Conservation (phyloP, 2,888 invertebrate species). For the Microplitis deprimator region DNA sequence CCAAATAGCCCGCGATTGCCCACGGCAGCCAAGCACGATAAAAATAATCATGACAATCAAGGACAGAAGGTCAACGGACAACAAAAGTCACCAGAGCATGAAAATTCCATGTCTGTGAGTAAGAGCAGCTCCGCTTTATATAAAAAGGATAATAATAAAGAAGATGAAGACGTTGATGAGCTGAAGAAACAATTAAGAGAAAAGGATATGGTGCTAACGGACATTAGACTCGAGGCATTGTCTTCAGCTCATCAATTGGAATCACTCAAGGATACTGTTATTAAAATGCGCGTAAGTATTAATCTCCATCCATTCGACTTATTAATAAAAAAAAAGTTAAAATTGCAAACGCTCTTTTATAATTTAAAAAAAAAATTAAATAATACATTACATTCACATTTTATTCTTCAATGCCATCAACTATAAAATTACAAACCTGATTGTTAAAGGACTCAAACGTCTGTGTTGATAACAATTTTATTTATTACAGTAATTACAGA, state of each 20-base stretch:
- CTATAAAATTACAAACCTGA: not conserved
- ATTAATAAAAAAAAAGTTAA: not conserved
- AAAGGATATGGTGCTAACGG: slow-evolving; percentile 96
- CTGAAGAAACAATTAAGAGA: slow-evolving; percentile 94
- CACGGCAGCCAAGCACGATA: slow-evolving; percentile 63
- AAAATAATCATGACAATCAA: slow-evolving; percentile 43
- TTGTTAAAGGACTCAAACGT: slow-evolving; percentile 7
- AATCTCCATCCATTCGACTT: not conserved
- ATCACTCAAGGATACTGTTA: slow-evolving; percentile 95
- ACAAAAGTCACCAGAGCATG: slow-evolving; percentile 60
- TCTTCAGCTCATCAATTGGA: slow-evolving; percentile 98
- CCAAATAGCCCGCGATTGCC: slow-evolving; percentile 67
- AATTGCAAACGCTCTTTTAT: too few species aligned
- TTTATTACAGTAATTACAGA: not conserved
- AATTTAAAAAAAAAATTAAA: not conserved
- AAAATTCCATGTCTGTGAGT: slow-evolving; percentile 62
- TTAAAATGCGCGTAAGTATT: slow-evolving; percentile 90
- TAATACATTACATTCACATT: not conserved
- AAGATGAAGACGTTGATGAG: slow-evolving; percentile 78
- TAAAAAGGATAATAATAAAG: slow-evolving; percentile 65
- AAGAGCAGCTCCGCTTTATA: slow-evolving; percentile 67
- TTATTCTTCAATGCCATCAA: not conserved
- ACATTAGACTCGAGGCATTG: slow-evolving; percentile 95
- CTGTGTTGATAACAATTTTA: slow-evolving; percentile 13
- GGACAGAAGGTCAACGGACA: slow-evolving; percentile 55